Evolutionary conservation across 1,140 invertebrate species (phyloP), one percentile per base, ranked within the genome.

Genomic region (Ctenoplectra terminalis): DNA sequence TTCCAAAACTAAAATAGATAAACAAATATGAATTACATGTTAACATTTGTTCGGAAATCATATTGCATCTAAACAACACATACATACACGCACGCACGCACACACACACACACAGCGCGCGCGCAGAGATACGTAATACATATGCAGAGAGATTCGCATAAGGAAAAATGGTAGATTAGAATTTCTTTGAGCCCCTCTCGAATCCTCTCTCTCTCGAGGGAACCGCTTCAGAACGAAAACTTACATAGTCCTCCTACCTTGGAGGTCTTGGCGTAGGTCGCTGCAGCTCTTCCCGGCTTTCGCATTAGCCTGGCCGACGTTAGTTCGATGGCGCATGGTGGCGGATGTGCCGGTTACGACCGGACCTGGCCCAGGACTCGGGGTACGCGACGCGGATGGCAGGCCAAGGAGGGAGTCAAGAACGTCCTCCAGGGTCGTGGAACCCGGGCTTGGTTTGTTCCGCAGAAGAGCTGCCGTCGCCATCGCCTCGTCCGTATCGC

Each of bases 351-450:
- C 94, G 90, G 95, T 95, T 92, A 95, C 95, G 80, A 87, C 86
- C 78, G 95, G 94, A 84, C 84, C 85, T 90, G 96, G 95, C 89
- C 95, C 94, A 81, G 96, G 96, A 91, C 95, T 96, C 75, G 95
- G 95, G 85, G 96, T 95, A 89, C 95, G 95, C 82, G 96, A 95
- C 77, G 96, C 95, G 90, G 96, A 95, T 84, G 96, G 95, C 87
- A 98, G 95, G 86, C 97, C 97, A 90, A 98, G 95, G 84, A 99
- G 95, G 74, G 97, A 97, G 93, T 98, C 97, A 91, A 99, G 95
- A 72, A 98, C 98, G 95, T 99, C 98, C 94, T 98, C 98, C 91
- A 99, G 95, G 61, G 97, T 98, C 64, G 97, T 97, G 79, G 97
- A 97, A 87, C 96, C 96, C 66, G 97, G 96, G 87, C 96, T 97